Evolutionary conservation across 2,888 invertebrate genomes (phyloP).

Genomic region (Podabrus alpinus): DNA sequence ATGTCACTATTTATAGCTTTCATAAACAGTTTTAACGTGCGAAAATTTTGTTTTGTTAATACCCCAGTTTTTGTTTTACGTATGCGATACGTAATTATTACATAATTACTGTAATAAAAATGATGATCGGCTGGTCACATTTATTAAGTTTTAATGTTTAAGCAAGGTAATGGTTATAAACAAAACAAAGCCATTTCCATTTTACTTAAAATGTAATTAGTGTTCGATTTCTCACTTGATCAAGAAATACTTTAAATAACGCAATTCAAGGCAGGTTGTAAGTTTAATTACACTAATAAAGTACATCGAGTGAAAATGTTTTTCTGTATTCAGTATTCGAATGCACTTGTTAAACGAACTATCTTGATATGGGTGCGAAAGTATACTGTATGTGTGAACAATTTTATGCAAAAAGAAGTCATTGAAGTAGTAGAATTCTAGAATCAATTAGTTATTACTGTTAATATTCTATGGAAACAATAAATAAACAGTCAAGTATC

Average conservation of each 20-base stretch:
- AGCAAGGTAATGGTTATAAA: neutral
- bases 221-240: constrained; percentile 7
- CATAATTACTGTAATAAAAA: neutral
- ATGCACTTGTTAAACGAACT: constrained; percentile 29
- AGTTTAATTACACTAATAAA: constrained; percentile 31
- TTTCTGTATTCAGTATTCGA: constrained; percentile 24
- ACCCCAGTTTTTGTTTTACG: neutral
- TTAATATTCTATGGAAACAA: neutral
- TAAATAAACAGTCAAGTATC: neutral
- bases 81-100: neutral
- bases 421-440: neutral
- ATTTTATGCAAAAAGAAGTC: neutral
- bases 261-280: constrained; percentile 15
- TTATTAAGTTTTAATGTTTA: neutral
- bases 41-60: neutral
- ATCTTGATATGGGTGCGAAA: constrained; percentile 31
- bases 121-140: neutral
- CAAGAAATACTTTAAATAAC: constrained; percentile 10
- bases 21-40: constrained; percentile 1
- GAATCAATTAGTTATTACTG: neutral
- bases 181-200: neutral
- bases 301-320: constrained; percentile 26
- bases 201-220: constrained; percentile 2
- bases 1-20: constrained; percentile 4
- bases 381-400: constrained; percentile 21